These are phyloP conservation scores for Acleris laterana DNA, from an alignment of 2,888 invertebrate species.

Conservation along the genomic window DNA sequence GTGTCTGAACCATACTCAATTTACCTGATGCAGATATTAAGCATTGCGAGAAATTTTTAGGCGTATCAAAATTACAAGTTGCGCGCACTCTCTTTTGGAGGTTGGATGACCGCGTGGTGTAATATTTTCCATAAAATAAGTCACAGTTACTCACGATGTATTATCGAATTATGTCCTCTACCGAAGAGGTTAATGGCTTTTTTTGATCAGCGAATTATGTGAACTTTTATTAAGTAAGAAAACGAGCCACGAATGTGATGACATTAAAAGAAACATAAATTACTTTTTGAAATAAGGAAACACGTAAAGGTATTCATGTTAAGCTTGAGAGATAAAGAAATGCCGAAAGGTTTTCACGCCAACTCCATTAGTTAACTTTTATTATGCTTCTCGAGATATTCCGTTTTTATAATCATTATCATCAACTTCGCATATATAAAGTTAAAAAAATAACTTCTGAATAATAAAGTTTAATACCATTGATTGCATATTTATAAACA, in stretches of 20 bases:
- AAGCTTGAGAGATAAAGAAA: conserved; percentile 27
- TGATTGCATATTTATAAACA: conserved; percentile 13
- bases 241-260: conserved; percentile 57
- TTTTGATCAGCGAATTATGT: conserved; percentile 48
- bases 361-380: conserved; percentile 20
- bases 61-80: conserved; percentile 19
- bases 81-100: conserved; percentile 7
- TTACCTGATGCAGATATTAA: conserved; percentile 15
- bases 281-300: conserved; percentile 55
- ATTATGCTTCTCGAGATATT: conserved; percentile 8
- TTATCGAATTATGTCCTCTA: conserved; percentile 49
- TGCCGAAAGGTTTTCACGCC: conserved; percentile 5
- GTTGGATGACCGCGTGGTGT: conserved; percentile 4
- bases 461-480: conserved; percentile 8
- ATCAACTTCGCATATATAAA: background rate
- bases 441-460: background rate
- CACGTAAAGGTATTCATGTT: conserved; percentile 26
- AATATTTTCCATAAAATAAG: conserved; percentile 33
- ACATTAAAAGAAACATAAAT: conserved; percentile 68
- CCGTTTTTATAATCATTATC: conserved; percentile 13
- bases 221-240: conserved; percentile 51
- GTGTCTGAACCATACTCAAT: conserved; percentile 25
- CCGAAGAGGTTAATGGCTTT: conserved; percentile 44
- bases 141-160: conserved; percentile 38
- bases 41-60: conserved; percentile 27